phyloP scores from a whole-genome alignment of 2,113 vertebrate species.

The Numida meleagris region DNA sequence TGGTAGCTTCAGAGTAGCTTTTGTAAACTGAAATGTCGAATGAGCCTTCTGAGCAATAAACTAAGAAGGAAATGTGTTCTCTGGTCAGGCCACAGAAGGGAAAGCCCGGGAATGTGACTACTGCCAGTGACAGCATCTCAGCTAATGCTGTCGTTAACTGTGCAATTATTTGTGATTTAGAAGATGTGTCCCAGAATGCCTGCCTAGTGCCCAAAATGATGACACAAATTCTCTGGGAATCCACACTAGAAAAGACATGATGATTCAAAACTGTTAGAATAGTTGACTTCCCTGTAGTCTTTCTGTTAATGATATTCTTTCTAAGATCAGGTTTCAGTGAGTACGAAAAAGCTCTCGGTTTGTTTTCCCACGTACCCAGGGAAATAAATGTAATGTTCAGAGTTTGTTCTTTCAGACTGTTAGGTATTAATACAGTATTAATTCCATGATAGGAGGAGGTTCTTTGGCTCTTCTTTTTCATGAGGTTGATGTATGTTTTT shows the following conservation, averaged over 20 bases:
- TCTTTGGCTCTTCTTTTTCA: background rate
- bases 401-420: background rate
- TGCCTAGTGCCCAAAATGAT: constrained; percentile 14
- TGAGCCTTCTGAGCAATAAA: background rate
- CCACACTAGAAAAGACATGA: background rate
- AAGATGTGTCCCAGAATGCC: background rate
- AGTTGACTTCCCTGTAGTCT: constrained; percentile 3
- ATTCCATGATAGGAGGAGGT: background rate
- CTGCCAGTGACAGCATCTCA: background rate
- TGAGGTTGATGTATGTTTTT: background rate
- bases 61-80: background rate
- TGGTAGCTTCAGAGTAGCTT: background rate
- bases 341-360: background rate
- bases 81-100: background rate
- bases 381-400: background rate
- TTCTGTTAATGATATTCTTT: background rate
- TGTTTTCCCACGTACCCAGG: background rate
- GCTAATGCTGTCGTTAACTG: background rate
- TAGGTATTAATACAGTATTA: background rate
- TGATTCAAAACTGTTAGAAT: constrained; percentile 3
- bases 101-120: background rate
- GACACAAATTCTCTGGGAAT: constrained; percentile 18
- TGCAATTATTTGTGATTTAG: background rate
- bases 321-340: background rate
- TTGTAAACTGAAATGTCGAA: background rate